Base-by-base conservation (phyloP, 2,113 vertebrate genomes). In the Xiphias gladius region DNA sequence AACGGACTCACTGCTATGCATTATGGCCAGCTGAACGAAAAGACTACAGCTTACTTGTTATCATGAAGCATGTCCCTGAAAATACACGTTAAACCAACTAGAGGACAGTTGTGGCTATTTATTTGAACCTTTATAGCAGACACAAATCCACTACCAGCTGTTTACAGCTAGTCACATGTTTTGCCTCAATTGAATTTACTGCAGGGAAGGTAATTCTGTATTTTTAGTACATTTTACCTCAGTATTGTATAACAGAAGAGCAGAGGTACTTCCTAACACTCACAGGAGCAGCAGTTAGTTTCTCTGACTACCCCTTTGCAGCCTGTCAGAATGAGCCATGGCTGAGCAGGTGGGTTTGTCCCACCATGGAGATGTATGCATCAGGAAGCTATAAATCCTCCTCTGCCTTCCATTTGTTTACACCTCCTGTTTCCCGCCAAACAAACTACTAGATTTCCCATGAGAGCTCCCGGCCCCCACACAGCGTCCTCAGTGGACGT, bases 401-500 rank as follows among this genome's bases (percentile, higher is more conserved):
- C 79, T 14, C 63, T 65, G 61, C 81, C 87, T 68, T 91, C 87
- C 82, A 84, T 90, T 90, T 94, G 93, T 95, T 95, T 93, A 94
- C 71, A 55, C 90, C 90, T 86, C 90, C 92, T 90, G 90, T 94
- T 94, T 94, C 90, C 91, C 84, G 78, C 89, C 91, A 94, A 92
- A 94, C 93, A 94, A 94, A 94, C 90, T 92, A 80, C 81, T 85
- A 93, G 91, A 95, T 95, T 95, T 96, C 94, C 94, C 93, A 80
- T 26, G 92, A 90, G 94, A 86, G 82, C 62, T 48, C 46, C 80
- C 30, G 59, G 63, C 80, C 84, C 82, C 68, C 90, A 78, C 73
- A 52, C 80, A 41, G 41, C 41, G 16, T 88, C 83, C 78, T 89
- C 76, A 63, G 82, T 57, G 68, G 85, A 86, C 87, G 86, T 91